phyloP scores from a whole-genome alignment of 2,113 vertebrate species.

The Bungarus multicinctus region DNA sequence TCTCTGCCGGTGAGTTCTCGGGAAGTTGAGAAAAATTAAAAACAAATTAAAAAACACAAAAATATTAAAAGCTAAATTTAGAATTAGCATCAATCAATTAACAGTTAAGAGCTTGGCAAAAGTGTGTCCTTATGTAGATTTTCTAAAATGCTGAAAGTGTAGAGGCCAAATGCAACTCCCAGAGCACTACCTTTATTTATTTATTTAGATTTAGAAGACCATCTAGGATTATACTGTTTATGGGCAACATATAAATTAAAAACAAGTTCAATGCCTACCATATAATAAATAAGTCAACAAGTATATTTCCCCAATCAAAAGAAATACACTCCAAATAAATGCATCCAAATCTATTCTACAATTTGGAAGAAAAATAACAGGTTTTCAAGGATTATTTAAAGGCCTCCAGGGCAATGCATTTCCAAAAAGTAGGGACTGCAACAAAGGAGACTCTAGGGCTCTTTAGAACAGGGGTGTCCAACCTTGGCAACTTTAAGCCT shows the following conservation, averaged over 20 bases:
- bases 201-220: background rate
- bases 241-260: background rate
- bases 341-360: background rate
- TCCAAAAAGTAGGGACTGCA: background rate
- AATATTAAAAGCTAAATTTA: background rate
- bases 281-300: background rate
- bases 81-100: background rate
- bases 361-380: background rate
- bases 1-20: background rate
- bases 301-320: background rate
- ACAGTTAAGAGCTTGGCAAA: background rate
- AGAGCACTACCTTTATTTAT: background rate
- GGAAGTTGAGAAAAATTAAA: background rate
- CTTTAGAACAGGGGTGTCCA: no score
- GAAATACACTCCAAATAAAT: background rate
- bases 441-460: background rate
- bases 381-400: background rate
- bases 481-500: no score
- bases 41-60: background rate
- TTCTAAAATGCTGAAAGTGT: background rate
- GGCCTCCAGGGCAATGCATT: background rate
- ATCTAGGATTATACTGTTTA: background rate
- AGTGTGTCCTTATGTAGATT: background rate
- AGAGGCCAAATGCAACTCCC: background rate
- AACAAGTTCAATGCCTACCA: background rate